Evolutionary conservation across 2,797 vertebrate genomes (phyloP), one percentile per base, ranked within the genome.

Genomic region (Cynodonichthys magdalenae): DNA sequence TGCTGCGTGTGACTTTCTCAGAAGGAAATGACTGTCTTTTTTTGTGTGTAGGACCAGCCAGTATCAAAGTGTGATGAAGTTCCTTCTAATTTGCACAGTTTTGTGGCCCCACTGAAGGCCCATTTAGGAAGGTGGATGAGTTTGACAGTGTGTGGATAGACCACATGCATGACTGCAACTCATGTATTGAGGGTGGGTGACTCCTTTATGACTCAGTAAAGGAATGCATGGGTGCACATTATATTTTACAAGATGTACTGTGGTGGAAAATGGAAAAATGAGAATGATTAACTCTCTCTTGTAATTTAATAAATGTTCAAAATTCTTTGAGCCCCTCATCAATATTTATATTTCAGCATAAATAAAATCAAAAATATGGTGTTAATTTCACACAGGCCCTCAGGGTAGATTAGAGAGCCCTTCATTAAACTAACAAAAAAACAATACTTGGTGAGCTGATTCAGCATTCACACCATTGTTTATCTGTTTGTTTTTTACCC

Each of bases 1-100:
- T 81, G 81, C 69, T 64, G 62, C 14, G 24, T 74, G 78, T 73
- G 81, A 86, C 82, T 86, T 85, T 81, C 77, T 51, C 9, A 57
- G 65, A 63, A 67, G 77, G 50, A 69, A 80, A 78, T 73, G 56
- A 72, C 56, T 75, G 59, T 68, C 69, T 75, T 71, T 55, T 76
- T 34, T 36, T 56, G 73, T 70, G 63, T 75, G 45, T 7, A 52
- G 58, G 29, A 62, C 57, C 19, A n/a, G 44, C 12, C 29, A 29
- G 63, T 52, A 76, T 80, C 65, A 63, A 46, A 75, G 56, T 51
- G 56, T 14, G 73, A 80, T 60, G 31, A 60, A 77, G 52, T 59
- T 61, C 63, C 50, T 51, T 79, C 53, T 79, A 61, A 77, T 80
- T 69, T 57, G 51, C 14, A 24, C 24, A n/a, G 20, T 63, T 71